Percentiles rank a stretch among this genome's conserved stretches.
These are phyloP conservation scores for Yponomeuta plumbellus DNA, from an alignment of 2,888 invertebrate genomes.

Conservation along the genomic window DNA sequence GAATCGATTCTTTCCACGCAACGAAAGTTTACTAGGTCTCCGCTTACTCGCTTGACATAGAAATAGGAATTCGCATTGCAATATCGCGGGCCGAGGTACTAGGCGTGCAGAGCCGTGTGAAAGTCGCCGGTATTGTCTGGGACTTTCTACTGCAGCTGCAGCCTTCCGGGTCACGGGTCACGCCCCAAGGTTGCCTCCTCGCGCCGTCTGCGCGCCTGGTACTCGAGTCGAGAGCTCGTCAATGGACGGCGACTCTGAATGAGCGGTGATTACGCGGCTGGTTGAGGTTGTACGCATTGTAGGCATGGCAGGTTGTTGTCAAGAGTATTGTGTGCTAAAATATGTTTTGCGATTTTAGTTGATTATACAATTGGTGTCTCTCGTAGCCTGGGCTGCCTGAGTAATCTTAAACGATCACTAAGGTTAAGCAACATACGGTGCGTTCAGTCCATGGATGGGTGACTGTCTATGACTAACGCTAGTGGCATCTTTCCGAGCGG, in stretches of 20 bases:
- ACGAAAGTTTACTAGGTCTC: background rate
- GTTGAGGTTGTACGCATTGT: too few species aligned
- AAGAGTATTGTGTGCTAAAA: too few species aligned
- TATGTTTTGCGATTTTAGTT: too few species aligned
- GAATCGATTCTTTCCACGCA: background rate
- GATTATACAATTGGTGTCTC: too few species aligned
- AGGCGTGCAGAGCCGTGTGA: slow-evolving; percentile 48
- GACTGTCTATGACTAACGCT: too few species aligned
- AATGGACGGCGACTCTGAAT: background rate
- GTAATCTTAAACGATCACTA: too few species aligned
- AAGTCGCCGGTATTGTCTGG: slow-evolving; percentile 47
- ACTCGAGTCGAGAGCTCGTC: background rate
- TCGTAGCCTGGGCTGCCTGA: too few species aligned
- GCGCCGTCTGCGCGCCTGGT: background rate
- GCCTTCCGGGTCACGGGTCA: slow-evolving; percentile 44
- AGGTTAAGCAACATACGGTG: too few species aligned
- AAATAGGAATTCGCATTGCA: slow-evolving; percentile 13
- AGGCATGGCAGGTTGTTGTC: too few species aligned
- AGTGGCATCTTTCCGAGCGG: too few species aligned
- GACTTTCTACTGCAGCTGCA: slow-evolving; percentile 42
- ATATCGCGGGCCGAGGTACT: slow-evolving; percentile 30
- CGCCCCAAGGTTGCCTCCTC: slow-evolving; percentile 22
- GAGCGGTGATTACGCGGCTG: background rate
- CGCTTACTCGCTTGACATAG: slow-evolving; percentile 6
- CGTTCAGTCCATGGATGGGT: too few species aligned